Evolutionary conservation across 2,888 invertebrate genomes (phyloP).

Genomic region (Teinopalpus imperialis): DNA sequence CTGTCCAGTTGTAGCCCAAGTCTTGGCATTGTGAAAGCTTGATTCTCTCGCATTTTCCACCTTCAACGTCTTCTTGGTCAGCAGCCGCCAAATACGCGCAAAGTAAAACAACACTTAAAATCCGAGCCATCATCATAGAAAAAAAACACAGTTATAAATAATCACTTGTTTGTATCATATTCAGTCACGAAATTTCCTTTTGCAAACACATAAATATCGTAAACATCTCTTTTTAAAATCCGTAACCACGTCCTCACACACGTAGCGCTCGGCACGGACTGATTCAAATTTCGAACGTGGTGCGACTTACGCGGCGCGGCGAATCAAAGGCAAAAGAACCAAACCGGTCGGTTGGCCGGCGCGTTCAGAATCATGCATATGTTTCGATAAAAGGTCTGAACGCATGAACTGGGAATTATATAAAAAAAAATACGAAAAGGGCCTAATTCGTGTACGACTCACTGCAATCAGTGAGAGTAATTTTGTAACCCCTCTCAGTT

Average conservation of each 20-base stretch:
- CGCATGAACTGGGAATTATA: conserved; percentile 77
- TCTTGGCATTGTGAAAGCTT: conserved; percentile 90
- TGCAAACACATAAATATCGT: conserved; percentile 56
- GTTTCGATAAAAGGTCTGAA: conserved; percentile 76
- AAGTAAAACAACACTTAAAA: conserved; percentile 59
- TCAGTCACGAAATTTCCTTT: conserved; percentile 60
- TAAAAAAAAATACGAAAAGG: conserved; percentile 65
- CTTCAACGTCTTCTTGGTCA: conserved; percentile 69
- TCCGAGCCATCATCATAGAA: conserved; percentile 60
- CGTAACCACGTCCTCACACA: conserved; percentile 41
- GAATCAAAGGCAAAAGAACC: conserved; percentile 66
- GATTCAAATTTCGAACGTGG: conserved; percentile 48
- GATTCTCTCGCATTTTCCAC: conserved; percentile 89
- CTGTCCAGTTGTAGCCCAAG: conserved; percentile 92
- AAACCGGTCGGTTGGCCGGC: conserved; percentile 71
- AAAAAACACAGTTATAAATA: conserved; percentile 41
- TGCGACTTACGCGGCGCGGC: conserved; percentile 63
- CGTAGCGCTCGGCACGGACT: conserved; percentile 53
- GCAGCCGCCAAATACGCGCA: conserved; percentile 61
- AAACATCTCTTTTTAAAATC: conserved; percentile 47
- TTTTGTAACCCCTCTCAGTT: conserved; percentile 55
- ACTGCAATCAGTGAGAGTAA: conserved; percentile 76
- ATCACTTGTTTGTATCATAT: conserved; percentile 48
- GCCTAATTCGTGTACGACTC: conserved; percentile 78
- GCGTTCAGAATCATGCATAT: conserved; percentile 71